Evolutionary conservation across 1,140 invertebrate species (phyloP), one percentile per base, ranked within the genome.

Genomic region (Idris sp.): DNA sequence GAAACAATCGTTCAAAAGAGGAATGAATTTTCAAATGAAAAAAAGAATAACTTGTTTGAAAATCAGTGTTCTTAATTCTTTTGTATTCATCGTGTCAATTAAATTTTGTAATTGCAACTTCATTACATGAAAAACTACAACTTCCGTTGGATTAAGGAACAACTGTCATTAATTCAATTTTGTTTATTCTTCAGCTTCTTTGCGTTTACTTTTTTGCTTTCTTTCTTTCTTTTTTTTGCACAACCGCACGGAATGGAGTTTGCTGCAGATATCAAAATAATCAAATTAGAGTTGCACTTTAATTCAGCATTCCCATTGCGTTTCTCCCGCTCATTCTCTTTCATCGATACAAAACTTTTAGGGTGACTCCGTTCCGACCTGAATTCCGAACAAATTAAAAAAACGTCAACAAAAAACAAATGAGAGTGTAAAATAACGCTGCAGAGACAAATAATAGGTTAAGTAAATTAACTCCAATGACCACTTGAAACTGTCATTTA

Each of bases 21-120:
- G n/a, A n/a, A n/a, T n/a, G n/a, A n/a, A n/a, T n/a, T n/a, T n/a
- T n/a, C n/a, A n/a, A n/a, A n/a, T n/a, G n/a, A n/a, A n/a, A n/a
- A n/a, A n/a, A n/a, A n/a, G n/a, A n/a, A n/a, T n/a, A n/a, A n/a
- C n/a, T n/a, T n/a, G n/a, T n/a, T n/a, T n/a, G n/a, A n/a, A n/a
- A n/a, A n/a, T n/a, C n/a, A n/a, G n/a, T n/a, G n/a, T 36, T 19
- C 53, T 67, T 56, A 56, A 22, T 14, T 28, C 38, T 54, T 65
- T 65, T 54, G 35, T 38, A 65, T 65, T 44, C 61, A 38, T 36
- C n/a, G 33, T 28, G 33, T 31, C 41, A 54, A 65, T 54, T 54
- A 54, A 64, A 65, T 41, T 54, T 65, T 65, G 13, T 36, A 46
- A 54, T 65, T 65, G 33, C 61, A 65, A 46, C 28, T 54, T 16